Conservation (phyloP, 2,113 vertebrate genomes). For the Tyto alba region DNA sequence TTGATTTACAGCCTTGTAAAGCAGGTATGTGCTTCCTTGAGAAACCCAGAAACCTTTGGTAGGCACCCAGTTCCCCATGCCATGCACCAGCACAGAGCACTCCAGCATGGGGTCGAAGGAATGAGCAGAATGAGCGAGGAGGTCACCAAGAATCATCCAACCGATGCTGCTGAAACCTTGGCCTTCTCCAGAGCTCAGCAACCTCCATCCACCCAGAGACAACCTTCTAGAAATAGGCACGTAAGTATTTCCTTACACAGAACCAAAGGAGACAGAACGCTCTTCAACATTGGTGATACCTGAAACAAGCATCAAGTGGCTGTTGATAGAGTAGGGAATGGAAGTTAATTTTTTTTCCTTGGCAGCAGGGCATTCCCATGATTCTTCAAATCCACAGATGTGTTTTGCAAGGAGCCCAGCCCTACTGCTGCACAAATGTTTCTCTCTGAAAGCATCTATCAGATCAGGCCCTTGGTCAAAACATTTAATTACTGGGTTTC, state of each 20-base stretch:
- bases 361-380: rapidly evolving
- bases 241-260: background rate
- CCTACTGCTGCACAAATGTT: background rate
- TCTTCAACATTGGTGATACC: background rate
- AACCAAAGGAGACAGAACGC: background rate
- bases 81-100: background rate
- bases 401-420: background rate
- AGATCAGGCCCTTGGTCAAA: conserved; percentile 38
- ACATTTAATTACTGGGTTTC: background rate
- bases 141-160: background rate
- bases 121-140: rapidly evolving
- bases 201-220: background rate
- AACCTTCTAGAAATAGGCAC: background rate
- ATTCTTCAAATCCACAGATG: background rate
- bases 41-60: background rate
- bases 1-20: background rate
- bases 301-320: rapidly evolving
- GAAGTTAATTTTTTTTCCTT: background rate
- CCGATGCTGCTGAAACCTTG: rapidly evolving
- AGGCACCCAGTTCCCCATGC: background rate
- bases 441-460: conserved; percentile 35
- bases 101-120: rapidly evolving
- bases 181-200: background rate
- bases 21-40: background rate
- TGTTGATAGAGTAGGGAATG: background rate